Evolutionary conservation across 2,113 vertebrate genomes (phyloP).

Genomic region (Crocuta crocuta): DNA sequence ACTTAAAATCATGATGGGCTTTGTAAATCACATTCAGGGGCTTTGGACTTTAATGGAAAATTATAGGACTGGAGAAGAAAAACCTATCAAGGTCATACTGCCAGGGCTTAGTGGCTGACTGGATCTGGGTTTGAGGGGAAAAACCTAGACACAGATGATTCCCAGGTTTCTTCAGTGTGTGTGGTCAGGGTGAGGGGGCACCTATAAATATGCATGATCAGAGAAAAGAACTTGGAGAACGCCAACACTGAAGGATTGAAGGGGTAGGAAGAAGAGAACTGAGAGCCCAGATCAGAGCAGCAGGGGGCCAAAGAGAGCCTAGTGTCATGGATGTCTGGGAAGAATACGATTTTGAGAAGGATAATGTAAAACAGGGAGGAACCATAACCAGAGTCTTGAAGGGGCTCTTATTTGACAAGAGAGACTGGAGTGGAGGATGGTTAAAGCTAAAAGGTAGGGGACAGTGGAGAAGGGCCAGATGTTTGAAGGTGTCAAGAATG

Average conservation of each 20-base stretch:
- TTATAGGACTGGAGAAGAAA: constrained; percentile 1
- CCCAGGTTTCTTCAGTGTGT: background rate
- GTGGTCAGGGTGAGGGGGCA: background rate
- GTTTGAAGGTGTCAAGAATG: background rate
- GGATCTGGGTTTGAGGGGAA: constrained; percentile 14
- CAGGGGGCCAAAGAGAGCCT: background rate
- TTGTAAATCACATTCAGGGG: background rate
- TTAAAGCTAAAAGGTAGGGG: background rate
- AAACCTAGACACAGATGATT: background rate
- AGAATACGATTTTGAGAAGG: constrained; percentile 1
- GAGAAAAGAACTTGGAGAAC: background rate
- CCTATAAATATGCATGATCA: background rate
- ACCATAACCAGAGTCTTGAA: background rate
- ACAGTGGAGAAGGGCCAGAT: background rate
- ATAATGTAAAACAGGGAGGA: background rate
- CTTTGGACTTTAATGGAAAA: constrained; percentile 4
- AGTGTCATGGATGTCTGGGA: background rate
- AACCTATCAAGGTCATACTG: background rate
- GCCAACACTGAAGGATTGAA: background rate
- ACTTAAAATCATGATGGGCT: background rate
- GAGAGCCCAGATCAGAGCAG: background rate
- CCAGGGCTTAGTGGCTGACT: background rate
- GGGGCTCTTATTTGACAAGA: background rate
- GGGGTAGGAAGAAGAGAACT: background rate
- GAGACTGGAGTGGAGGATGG: background rate